Conservation (phyloP, 2,797 vertebrate species). For the Cossypha dichroa region DNA sequence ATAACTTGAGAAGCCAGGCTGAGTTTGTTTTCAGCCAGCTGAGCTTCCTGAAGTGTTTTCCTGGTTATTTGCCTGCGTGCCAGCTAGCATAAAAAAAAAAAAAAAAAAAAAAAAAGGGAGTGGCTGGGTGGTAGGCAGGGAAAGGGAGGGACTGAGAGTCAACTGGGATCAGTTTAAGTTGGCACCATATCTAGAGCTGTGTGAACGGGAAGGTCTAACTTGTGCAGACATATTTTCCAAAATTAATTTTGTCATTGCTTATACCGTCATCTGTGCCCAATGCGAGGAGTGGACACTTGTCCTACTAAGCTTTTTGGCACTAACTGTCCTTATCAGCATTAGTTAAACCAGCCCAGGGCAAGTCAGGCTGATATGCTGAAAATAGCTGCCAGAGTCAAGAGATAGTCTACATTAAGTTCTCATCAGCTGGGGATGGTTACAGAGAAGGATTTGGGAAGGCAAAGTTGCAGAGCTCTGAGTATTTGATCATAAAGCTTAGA, state of each 20-base stretch:
- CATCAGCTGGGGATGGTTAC: not conserved
- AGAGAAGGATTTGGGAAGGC: not conserved
- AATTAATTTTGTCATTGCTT: not conserved
- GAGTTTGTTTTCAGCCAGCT: not conserved
- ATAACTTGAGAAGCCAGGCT: not conserved
- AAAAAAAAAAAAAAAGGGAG: not conserved
- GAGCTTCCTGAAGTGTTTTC: not conserved
- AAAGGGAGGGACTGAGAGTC: not conserved
- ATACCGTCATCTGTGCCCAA: fast-evolving
- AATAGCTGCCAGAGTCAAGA: not conserved
- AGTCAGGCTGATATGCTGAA: not conserved
- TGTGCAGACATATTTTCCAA: not conserved
- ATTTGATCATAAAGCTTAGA: not conserved
- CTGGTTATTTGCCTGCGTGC: not conserved
- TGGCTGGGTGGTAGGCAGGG: not conserved
- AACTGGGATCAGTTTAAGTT: not conserved
- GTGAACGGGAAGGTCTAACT: not conserved
- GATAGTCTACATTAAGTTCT: not conserved
- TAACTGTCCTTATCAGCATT: not conserved
- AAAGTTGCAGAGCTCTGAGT: fast-evolving
- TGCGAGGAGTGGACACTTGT: fast-evolving
- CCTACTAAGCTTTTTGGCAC: not conserved
- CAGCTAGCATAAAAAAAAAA: not conserved
- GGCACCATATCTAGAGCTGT: not conserved
- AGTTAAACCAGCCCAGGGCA: not conserved